Percentiles rank a stretch among this genome's conserved stretches.
Evolutionary conservation across 1,140 invertebrate species (phyloP).

Genomic region (Oscheius sp.): DNA sequence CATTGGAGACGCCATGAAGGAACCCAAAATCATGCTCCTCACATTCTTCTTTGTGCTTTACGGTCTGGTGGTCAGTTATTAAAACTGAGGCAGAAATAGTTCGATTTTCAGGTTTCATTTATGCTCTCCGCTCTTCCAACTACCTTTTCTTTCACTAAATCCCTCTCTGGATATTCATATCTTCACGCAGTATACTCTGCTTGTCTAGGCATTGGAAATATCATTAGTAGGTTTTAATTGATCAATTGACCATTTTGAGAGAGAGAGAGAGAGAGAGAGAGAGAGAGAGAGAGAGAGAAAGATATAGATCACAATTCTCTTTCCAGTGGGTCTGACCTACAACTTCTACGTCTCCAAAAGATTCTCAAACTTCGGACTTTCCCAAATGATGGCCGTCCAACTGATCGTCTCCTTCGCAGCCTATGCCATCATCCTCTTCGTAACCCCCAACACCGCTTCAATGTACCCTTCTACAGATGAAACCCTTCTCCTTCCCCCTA

Average conservation of each 20-base stretch:
- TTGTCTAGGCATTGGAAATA: neutral
- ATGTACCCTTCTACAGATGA: neutral
- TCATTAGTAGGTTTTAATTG: neutral
- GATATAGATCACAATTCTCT: neutral
- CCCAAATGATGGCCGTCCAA: too few relatives aligned
- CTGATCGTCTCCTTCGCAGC: neutral
- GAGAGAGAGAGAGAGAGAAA: too few relatives aligned
- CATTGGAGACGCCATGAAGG: neutral
- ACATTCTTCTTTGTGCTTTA: neutral
- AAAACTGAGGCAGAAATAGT: neutral
- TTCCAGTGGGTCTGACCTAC: neutral
- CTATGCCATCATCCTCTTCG: neutral
- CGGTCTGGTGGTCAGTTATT: neutral
- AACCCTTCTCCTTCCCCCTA: neutral
- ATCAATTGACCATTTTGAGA: neutral
- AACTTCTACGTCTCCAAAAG: neutral
- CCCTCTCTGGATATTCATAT: neutral
- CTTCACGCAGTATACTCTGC: neutral
- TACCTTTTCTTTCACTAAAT: neutral
- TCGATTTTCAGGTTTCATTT: neutral
- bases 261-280: too few relatives aligned
- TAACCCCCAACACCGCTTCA: neutral
- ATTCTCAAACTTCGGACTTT: too few relatives aligned
- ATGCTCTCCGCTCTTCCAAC: neutral
- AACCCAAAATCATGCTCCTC: neutral